Conservation (phyloP, 2,797 vertebrate species). For the Taeniopygia guttata region DNA sequence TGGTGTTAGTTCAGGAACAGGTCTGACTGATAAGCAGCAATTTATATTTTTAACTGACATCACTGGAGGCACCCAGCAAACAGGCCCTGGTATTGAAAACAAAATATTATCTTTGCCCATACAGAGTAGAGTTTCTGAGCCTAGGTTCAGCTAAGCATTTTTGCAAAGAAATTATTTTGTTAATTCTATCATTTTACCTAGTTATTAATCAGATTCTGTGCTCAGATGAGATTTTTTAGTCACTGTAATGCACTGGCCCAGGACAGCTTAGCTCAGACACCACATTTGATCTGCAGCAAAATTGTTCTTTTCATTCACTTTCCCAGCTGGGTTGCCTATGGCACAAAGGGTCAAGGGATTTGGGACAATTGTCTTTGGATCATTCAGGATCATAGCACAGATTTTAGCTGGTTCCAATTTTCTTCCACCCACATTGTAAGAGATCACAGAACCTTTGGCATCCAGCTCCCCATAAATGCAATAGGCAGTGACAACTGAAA, state of each 20-base stretch:
- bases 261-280: not conserved
- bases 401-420: not conserved
- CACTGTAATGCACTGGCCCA: not conserved
- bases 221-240: not conserved
- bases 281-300: not conserved
- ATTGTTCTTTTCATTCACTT: constrained; percentile 23
- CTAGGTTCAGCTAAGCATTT: not conserved
- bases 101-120: not conserved
- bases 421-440: not conserved
- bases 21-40: not conserved
- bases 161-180: not conserved
- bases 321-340: not conserved
- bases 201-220: not conserved
- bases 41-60: not conserved
- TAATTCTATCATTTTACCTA: not conserved
- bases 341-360: constrained; percentile 6
- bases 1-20: not conserved
- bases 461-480: not conserved
- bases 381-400: not conserved
- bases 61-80: not conserved
- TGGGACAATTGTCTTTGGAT: not conserved
- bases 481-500: not conserved
- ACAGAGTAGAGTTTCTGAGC: not conserved
- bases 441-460: not conserved
- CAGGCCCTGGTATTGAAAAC: not conserved